Evolutionary conservation across 30 jellyfish, hydroid and myxozoan genomes (phyloP).

Genomic region (Morbakka virulenta): DNA sequence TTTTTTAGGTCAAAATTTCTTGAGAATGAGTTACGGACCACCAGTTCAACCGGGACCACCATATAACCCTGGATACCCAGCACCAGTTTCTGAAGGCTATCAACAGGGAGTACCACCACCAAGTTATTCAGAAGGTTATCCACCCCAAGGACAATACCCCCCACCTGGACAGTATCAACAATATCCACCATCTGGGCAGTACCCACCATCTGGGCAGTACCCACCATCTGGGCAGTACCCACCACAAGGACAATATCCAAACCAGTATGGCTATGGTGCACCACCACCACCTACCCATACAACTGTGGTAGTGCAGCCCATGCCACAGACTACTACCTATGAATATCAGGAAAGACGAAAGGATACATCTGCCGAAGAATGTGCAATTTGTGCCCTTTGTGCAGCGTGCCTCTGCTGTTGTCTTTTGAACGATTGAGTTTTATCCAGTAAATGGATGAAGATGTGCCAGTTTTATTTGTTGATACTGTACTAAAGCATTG

Average conservation of each 20-base stretch:
- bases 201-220: constrained; percentile 5
- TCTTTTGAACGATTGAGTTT: constrained; percentile 58
- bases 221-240: constrained; percentile 34
- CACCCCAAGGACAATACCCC: constrained; percentile 50
- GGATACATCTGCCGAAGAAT: constrained; percentile 87
- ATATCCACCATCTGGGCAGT: constrained; percentile 18
- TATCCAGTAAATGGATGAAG: too few species aligned
- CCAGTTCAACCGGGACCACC: constrained; percentile 12
- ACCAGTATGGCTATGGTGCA: neutral
- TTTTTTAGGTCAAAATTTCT: too few species aligned
- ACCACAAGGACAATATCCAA: constrained; percentile 51
- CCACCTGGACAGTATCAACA: constrained; percentile 49
- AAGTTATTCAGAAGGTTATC: neutral
- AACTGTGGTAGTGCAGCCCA: constrained; percentile 62
- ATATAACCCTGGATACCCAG: constrained; percentile 33
- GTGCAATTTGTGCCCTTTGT: constrained; percentile 94
- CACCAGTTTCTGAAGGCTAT: constrained; percentile 37
- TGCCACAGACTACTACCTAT: constrained; percentile 60
- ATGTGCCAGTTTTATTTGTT: too few species aligned
- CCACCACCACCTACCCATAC: constrained; percentile 30
- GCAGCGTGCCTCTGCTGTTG: constrained; percentile 96
- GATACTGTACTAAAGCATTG: too few species aligned
- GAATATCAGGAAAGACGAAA: constrained; percentile 57
- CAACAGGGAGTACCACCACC: constrained; percentile 50
- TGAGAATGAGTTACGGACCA: too few species aligned